Conservation (phyloP, 2,888 invertebrate species). For the Tinea trinotella region DNA sequence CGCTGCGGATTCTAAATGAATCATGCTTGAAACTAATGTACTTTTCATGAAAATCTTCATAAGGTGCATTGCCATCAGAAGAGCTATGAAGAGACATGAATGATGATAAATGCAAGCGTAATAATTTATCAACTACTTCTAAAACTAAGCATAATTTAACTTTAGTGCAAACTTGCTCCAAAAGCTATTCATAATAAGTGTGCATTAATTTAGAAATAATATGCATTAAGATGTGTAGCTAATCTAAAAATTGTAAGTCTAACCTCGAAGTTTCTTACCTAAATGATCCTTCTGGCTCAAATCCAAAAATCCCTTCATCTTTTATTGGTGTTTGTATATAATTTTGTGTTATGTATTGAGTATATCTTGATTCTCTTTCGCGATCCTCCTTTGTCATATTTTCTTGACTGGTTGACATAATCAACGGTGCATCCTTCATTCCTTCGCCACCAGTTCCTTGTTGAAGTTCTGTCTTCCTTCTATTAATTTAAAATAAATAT, state of each 20-base stretch:
- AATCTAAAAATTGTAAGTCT: background rate
- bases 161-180: conserved; percentile 7
- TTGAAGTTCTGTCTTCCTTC: conserved; percentile 65
- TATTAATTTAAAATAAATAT: conserved; percentile 27
- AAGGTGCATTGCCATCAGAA: conserved; percentile 71
- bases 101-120: conserved; percentile 50
- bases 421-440: conserved; percentile 58
- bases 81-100: conserved; percentile 68
- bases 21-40: conserved; percentile 80
- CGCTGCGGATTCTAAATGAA: conserved; percentile 81
- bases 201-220: background rate
- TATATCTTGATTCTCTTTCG: conserved; percentile 57
- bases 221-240: background rate
- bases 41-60: conserved; percentile 87
- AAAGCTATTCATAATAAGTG: background rate
- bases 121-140: background rate
- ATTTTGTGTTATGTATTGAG: conserved; percentile 54
- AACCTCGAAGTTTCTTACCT: conserved; percentile 41
- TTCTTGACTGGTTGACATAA: conserved; percentile 76
- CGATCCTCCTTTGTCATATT: conserved; percentile 69
- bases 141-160: background rate
- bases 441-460: conserved; percentile 51
- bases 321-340: conserved; percentile 73
- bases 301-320: conserved; percentile 72
- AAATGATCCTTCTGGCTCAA: conserved; percentile 65